phyloP scores from a whole-genome alignment of 1,140 invertebrate species.

The Zaprionus nigranus region DNA sequence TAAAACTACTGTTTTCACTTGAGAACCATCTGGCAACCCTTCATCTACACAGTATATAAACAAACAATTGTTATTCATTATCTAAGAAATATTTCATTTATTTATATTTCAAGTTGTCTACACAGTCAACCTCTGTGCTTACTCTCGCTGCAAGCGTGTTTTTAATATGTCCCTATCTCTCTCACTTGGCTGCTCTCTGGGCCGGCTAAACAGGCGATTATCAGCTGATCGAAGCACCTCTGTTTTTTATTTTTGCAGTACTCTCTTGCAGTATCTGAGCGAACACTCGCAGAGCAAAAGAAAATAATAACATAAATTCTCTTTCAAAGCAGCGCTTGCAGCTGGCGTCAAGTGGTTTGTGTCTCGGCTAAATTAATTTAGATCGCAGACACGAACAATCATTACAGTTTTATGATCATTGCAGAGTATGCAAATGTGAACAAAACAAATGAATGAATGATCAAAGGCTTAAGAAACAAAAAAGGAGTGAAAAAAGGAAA shows the following conservation, averaged over 20 bases:
- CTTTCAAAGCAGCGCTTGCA: neutral
- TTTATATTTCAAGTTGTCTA: neutral
- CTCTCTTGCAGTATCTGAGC: constrained; percentile 11
- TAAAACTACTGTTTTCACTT: too few relatives aligned
- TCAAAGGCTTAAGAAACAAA: too few relatives aligned
- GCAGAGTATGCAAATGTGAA: neutral
- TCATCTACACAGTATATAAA: neutral
- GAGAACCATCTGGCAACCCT: too few relatives aligned
- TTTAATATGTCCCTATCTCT: neutral
- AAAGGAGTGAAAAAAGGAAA: too few relatives aligned
- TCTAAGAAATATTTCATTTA: neutral
- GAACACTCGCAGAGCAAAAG: neutral
- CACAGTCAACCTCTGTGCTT: neutral
- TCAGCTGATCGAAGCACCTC: constrained; percentile 31
- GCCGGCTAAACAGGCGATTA: constrained; percentile 28
- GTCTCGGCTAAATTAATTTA: constrained; percentile 10
- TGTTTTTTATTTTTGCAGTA: neutral
- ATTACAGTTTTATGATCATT: neutral
- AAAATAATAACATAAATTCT: too few relatives aligned
- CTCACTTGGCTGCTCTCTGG: constrained; percentile 10
- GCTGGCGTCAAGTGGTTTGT: constrained; percentile 4
- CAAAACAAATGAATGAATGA: too few relatives aligned
- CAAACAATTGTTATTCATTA: neutral
- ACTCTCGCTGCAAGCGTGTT: neutral
- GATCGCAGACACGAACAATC: neutral